These are phyloP conservation scores for Mustelus asterias DNA, from an alignment of 2,113 vertebrate genomes.

Conservation along the genomic window DNA sequence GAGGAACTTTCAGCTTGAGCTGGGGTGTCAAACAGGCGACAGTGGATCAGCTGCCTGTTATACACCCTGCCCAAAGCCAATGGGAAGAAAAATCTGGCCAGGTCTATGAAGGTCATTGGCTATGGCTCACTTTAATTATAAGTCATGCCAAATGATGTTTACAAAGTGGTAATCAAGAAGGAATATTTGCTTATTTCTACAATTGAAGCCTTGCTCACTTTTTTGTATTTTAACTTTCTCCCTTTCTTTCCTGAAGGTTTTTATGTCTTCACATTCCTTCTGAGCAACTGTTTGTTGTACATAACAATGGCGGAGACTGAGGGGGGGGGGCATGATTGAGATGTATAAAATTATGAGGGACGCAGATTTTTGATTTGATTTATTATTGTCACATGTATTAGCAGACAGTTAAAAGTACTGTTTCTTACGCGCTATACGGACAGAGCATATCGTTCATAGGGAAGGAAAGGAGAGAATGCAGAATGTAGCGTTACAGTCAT, in stretches of 20 bases:
- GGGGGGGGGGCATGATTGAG: too few relatives aligned
- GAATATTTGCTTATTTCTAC: background rate
- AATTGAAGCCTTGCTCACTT: background rate
- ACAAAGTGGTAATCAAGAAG: background rate
- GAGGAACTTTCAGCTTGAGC: background rate
- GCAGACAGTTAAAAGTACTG: too few relatives aligned
- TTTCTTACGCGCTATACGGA: too few relatives aligned
- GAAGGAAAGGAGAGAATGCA: too few relatives aligned
- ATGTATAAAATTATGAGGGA: too few relatives aligned
- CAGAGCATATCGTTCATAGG: too few relatives aligned
- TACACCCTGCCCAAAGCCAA: background rate
- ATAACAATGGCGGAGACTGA: background rate
- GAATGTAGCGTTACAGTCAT: too few relatives aligned
- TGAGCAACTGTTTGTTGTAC: background rate
- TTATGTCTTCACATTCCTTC: background rate
- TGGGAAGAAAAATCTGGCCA: background rate
- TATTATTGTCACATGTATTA: too few relatives aligned
- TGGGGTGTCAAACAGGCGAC: background rate
- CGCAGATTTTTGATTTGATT: too few relatives aligned
- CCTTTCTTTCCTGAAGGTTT: background rate
- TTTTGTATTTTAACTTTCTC: background rate
- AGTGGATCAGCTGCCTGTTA: background rate
- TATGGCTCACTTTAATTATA: background rate
- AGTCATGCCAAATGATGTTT: background rate
- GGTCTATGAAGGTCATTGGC: background rate